Percentiles rank a stretch among this genome's conserved stretches.
Evolutionary conservation across 2,888 invertebrate species (phyloP).

Genomic region (Homarus gammarus): DNA sequence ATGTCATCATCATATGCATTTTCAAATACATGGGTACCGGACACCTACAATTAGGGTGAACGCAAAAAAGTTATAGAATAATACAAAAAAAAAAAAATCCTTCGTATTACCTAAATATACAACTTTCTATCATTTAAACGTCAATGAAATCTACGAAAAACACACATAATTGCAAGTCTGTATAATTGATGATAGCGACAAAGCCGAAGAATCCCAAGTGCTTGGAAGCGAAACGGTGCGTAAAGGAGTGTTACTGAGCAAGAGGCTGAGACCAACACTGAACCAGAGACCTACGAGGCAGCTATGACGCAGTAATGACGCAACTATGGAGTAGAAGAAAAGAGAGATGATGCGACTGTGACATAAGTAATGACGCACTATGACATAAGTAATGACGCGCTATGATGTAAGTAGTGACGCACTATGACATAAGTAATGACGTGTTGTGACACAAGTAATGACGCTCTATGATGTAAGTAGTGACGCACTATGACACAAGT

Average conservation of each 20-base stretch:
- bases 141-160: slow-evolving; percentile 4
- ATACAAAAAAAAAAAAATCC: neutral
- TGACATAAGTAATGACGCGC: too few relatives aligned
- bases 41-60: neutral
- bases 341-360: too few relatives aligned
- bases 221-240: neutral
- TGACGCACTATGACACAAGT: too few relatives aligned
- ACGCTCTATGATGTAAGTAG: too few relatives aligned
- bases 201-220: neutral
- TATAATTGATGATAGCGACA: neutral
- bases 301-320: neutral
- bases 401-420: too few relatives aligned
- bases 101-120: neutral
- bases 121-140: slow-evolving; percentile 12
- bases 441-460: too few relatives aligned
- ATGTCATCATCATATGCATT: neutral
- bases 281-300: slow-evolving; percentile 10
- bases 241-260: neutral
- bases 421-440: too few relatives aligned
- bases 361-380: too few relatives aligned
- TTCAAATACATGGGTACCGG: neutral
- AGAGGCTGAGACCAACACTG: slow-evolving; percentile 21
- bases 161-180: neutral
- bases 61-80: neutral
- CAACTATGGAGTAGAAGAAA: too few relatives aligned